Conservation (phyloP, 2,113 vertebrate genomes). For the Sarotherodon lohbergeri region DNA sequence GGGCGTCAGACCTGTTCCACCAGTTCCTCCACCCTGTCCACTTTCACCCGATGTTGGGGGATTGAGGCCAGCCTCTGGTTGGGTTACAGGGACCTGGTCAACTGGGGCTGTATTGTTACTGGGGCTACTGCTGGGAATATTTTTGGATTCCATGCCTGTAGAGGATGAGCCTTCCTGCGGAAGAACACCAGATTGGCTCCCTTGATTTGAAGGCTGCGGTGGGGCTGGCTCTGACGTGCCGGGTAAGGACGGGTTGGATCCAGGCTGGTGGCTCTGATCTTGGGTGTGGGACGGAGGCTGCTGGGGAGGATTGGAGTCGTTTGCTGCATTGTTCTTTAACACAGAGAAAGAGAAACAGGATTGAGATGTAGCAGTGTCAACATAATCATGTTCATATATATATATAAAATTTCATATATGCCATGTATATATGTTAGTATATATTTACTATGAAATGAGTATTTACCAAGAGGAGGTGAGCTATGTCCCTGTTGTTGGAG, state of each 20-base stretch:
- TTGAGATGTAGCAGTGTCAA: background rate
- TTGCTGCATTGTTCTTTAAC: constrained; percentile 84
- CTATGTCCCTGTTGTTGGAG: constrained; percentile 93
- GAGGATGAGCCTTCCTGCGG: constrained; percentile 81
- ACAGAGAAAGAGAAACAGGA: constrained; percentile 13
- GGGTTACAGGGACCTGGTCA: constrained; percentile 80
- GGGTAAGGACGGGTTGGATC: constrained; percentile 84
- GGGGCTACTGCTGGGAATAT: constrained; percentile 80
- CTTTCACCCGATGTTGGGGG: constrained; percentile 52
- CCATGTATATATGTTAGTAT: background rate
- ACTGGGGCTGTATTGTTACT: constrained; percentile 73
- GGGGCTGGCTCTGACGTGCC: constrained; percentile 80
- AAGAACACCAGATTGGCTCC: constrained; percentile 70
- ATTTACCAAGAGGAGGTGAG: constrained; percentile 86
- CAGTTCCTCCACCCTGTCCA: constrained; percentile 48
- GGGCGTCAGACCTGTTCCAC: constrained; percentile 64
- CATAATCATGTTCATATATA: background rate
- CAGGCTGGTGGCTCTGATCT: constrained; percentile 89
- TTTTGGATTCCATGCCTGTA: constrained; percentile 84
- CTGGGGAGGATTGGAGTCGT: constrained; percentile 82
- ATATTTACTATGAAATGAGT: background rate
- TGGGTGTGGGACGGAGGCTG: constrained; percentile 73
- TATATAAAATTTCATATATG: background rate
- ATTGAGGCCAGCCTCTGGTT: constrained; percentile 80
- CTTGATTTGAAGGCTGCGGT: constrained; percentile 65